These are phyloP conservation scores for Chromis chromis DNA, from an alignment of 2,797 vertebrate genomes.

Conservation along the genomic window DNA sequence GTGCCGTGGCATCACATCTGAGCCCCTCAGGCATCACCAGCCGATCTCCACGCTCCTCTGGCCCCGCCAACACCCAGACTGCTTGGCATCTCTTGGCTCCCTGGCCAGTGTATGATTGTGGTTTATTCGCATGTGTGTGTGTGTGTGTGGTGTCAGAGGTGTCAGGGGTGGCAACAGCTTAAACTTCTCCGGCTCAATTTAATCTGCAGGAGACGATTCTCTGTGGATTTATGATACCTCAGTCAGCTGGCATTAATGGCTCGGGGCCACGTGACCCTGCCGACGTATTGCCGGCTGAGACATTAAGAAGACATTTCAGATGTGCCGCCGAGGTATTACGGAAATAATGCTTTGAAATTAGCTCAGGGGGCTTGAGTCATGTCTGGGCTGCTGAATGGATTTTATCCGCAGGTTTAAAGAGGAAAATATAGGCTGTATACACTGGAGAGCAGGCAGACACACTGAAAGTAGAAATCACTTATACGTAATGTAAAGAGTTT, in stretches of 20 bases:
- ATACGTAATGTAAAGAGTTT: slow-evolving; percentile 17
- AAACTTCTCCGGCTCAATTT: slow-evolving; percentile 70
- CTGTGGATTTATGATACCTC: slow-evolving; percentile 68
- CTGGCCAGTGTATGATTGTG: slow-evolving; percentile 9
- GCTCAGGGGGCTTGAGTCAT: slow-evolving; percentile 41
- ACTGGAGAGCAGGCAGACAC: slow-evolving; percentile 1
- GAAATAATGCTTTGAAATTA: slow-evolving; percentile 61
- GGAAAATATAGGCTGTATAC: slow-evolving; percentile 25
- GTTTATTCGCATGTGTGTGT: slow-evolving; percentile 1
- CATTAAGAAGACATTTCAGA: slow-evolving; percentile 67
- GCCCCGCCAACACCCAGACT: slow-evolving; percentile 41
- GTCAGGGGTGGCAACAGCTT: slow-evolving; percentile 58
- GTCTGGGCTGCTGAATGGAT: slow-evolving; percentile 28
- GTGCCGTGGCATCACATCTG: slow-evolving; percentile 34
- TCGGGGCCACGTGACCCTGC: slow-evolving; percentile 65
- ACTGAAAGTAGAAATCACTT: slow-evolving; percentile 8
- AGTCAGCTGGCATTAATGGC: slow-evolving; percentile 60
- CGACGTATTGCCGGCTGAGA: slow-evolving; percentile 60
- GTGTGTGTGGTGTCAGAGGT: slow-evolving; percentile 33
- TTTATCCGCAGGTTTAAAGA: slow-evolving; percentile 45
- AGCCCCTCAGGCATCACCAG: slow-evolving; percentile 41
- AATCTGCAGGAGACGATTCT: slow-evolving; percentile 68
- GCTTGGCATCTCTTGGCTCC: slow-evolving; percentile 47
- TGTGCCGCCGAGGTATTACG: slow-evolving; percentile 44
- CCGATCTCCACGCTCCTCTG: slow-evolving; percentile 33